Evolutionary conservation across 1,140 invertebrate species (phyloP), one percentile per base, ranked within the genome.

Genomic region (Camponotus floridanus): DNA sequence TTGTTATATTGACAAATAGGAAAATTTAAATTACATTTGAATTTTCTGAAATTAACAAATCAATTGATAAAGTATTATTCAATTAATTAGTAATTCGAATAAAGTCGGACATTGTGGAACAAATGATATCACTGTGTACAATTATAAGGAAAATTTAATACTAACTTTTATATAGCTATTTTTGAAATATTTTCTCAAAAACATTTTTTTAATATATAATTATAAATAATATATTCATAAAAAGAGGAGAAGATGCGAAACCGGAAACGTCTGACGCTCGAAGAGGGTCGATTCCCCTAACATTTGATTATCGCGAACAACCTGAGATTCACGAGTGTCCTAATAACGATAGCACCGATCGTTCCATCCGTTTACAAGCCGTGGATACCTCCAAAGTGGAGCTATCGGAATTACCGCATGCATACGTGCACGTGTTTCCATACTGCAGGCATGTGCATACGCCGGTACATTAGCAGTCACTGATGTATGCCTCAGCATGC

Each of bases 401-500:
- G 39, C 55, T 36, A 83, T 83, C 55, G 39, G 39, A 83, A 83
- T 83, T 83, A 83, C 71, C 55, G 51, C 51, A 9, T 61, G 68
- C 79, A 81, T 73, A 74, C 68, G 79, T 73, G 68, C 68, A 36
- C 31, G 79, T 55, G 55, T 81, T 48, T 31, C 67, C 79, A 83
- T 73, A 83, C 68, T 83, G 79, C 68, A 26, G 26, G 79, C 39
- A 61, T 80, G 57, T 80, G 42, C 79, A 59, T 76, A 67, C 55
- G 59, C 39, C 64, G 73, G 65, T 89, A 76, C 61, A 90, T 89
- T 85, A 86, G 86, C 57, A 55, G 67, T 21, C 11, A 57, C 55
- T 90, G 91, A 92, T 90, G 64, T 92, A 92, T 92, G 84, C 86
- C 33, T 8, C 70, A 84, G 79, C 89, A 91, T 88, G 86, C 86